Conservation (phyloP, 2,888 invertebrate genomes). For the Teleogryllus oceanicus region DNA sequence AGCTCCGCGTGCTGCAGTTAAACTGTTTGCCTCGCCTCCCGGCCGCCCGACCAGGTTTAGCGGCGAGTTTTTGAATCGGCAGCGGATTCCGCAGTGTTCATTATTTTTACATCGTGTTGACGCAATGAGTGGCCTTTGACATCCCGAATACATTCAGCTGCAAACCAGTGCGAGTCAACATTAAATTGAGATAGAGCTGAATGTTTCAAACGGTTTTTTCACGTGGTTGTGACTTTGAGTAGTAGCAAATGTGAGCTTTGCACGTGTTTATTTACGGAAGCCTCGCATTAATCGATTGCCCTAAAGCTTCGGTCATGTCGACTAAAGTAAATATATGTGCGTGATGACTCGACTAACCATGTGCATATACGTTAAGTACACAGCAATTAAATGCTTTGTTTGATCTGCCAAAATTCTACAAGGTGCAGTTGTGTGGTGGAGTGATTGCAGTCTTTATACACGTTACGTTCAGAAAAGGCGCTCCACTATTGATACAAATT, state of each 20-base stretch:
- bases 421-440: neutral
- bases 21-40: too few relatives aligned
- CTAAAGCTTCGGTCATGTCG: neutral
- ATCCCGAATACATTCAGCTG: neutral
- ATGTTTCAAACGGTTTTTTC: neutral
- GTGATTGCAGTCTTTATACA: too few relatives aligned
- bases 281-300: neutral
- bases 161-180: neutral
- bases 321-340: neutral
- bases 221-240: neutral
- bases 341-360: neutral
- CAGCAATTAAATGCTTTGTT: conserved; percentile 8
- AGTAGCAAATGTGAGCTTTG: neutral
- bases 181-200: neutral
- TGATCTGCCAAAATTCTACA: neutral
- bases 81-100: neutral
- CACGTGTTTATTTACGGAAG: conserved; percentile 1
- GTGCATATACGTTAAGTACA: neutral
- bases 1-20: too few relatives aligned
- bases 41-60: too few relatives aligned
- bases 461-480: neutral
- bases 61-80: too few relatives aligned
- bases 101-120: conserved; percentile 18
- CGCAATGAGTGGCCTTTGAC: conserved; percentile 18
- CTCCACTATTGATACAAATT: conserved; percentile 19